Percentiles rank a stretch among this genome's conserved stretches.
Conservation (phyloP, 2,113 vertebrate genomes). For the Apodemus sylvaticus region DNA sequence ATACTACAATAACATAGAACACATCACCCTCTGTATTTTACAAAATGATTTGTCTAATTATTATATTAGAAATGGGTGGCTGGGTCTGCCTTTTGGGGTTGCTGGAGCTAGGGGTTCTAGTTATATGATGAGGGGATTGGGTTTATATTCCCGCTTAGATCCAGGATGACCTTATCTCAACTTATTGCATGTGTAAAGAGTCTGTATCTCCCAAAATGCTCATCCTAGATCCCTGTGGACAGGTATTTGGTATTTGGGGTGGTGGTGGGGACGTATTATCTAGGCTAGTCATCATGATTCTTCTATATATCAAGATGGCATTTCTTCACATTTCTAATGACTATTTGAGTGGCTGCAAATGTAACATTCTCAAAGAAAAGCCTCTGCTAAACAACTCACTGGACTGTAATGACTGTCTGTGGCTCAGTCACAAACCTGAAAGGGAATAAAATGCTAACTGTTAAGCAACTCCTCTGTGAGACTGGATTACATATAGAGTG, state of each 20-base stretch:
- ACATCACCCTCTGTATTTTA: neutral
- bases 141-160: neutral
- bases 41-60: neutral
- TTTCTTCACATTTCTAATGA: neutral
- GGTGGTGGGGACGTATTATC: accelerated
- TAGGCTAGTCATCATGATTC: neutral
- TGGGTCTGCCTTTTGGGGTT: neutral
- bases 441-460: accelerated
- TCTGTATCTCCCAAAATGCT: neutral
- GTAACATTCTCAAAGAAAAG: neutral
- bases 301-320: neutral
- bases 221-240: neutral
- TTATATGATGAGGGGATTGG: neutral
- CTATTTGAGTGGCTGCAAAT: neutral
- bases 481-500: accelerated
- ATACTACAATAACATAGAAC: neutral
- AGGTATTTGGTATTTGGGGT: neutral
- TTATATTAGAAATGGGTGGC: neutral
- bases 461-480: accelerated
- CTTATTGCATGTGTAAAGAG: neutral
- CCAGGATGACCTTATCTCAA: neutral
- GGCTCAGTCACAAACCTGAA: neutral
- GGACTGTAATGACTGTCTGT: neutral
- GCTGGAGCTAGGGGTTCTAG: neutral
- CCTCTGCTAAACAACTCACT: neutral